Base-by-base conservation (phyloP, 1,140 invertebrate genomes). In the Drosophila aff. region DNA sequence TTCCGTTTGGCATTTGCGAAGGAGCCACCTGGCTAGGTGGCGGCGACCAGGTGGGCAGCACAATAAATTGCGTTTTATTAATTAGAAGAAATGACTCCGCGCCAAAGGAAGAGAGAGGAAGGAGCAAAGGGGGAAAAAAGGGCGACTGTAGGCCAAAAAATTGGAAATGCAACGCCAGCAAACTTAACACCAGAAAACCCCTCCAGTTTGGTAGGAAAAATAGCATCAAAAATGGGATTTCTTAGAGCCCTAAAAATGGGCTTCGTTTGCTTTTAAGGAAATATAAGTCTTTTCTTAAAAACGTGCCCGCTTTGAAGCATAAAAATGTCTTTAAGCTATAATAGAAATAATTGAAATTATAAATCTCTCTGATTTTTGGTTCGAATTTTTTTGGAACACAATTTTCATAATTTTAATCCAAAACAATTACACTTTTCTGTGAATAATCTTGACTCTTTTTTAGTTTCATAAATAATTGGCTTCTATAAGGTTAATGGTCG, bases 1-100 rank as follows among this genome's bases (percentile, higher is more conserved):
- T 80, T 81, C 71, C 73, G 80, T 50, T 68, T 72, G 41, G 61
- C 52, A 62, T 62, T 46, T 75, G 71, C 52, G 66, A 64, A 64
- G 76, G 82, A 57, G 81, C 81, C 81, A 81, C 77, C 81, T 84
- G 82, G 36, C 82, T 9, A 23, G 52, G 33, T 23, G 13, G 66
- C 16, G 52, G 33, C 26, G 38, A 38, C 47, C 38, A 23, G 79
- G 44, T 61, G 43, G 73, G 49, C 62, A 43, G 58, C 71, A 62
- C 50, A 89, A 89, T 79, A 84, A 87, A 89, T 87, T 87, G 82
- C 84, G 57, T 71, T 73, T 33, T 81, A 89, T 89, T 87, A 83
- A 87, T 87, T 90, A 89, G 64, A 78, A 81, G 47, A 68, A 82
- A 62, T 21, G 71, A 57, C 31, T 49, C 28, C 52, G 4, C 4